Evolutionary conservation across 2,888 invertebrate genomes (phyloP).

Genomic region (Celastrina argiolus): DNA sequence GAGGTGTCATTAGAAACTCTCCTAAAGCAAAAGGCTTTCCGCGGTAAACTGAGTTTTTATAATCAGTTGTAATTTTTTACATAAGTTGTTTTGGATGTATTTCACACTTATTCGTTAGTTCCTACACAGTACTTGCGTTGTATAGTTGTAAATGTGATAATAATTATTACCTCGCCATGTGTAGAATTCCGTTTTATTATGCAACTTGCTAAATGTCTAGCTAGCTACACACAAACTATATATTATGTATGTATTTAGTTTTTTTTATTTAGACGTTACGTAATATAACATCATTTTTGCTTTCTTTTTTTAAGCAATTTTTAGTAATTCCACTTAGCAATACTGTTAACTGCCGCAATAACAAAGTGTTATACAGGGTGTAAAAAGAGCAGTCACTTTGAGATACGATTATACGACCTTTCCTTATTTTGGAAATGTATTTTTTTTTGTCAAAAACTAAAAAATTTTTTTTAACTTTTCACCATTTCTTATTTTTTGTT

Average conservation of each 20-base stretch:
- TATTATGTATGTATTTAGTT: background rate
- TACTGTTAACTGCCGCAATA: no score
- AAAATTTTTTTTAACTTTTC: no score
- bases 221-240: background rate
- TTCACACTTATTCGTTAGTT: conserved; percentile 24
- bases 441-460: no score
- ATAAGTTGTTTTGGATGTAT: conserved; percentile 23
- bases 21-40: conserved; percentile 83
- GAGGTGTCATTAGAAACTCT: conserved; percentile 88
- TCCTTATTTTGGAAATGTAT: no score
- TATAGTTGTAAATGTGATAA: conserved; percentile 14
- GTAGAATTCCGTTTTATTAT: conserved; percentile 24
- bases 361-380: no score
- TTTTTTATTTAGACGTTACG: background rate
- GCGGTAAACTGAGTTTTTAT: conserved; percentile 57
- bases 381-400: no score
- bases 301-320: no score
- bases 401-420: no score
- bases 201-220: conserved; percentile 22
- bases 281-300: background rate
- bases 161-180: conserved; percentile 7
- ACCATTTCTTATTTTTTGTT: no score
- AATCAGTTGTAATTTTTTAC: conserved; percentile 72
- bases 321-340: no score
- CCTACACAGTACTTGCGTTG: conserved; percentile 15